Base-by-base conservation (phyloP, 2,888 invertebrate genomes). In the Clusia tigrina region DNA sequence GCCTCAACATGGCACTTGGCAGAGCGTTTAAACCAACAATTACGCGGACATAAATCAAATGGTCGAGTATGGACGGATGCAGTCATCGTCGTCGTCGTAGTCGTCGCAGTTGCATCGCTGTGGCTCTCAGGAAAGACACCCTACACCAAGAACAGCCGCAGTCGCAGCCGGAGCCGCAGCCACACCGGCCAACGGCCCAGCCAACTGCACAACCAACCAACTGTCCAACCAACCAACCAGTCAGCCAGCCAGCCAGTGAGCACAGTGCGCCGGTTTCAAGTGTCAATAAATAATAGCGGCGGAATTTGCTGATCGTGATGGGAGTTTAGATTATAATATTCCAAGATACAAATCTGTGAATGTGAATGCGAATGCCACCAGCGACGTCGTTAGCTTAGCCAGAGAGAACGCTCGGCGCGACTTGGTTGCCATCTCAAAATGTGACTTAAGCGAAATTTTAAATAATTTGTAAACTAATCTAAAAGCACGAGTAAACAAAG, bases 41-140 rank as follows among this genome's bases (percentile, higher is more conserved):
- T 83, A 82, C 81, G 78, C 72, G 77, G 69, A 71, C 78, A 82
- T 82, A 83, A 82, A 82, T 82, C 82, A 82, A 83, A 83, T 73
- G 73, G 78, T 77, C 78, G 80, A 81, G 74, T 77, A 71, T 58
- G 53, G 23, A 56, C 62, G 37, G 51, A 15, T 18, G 48, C 58
- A 10, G 53, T n/a, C n/a, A n/a, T n/a, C n/a, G n/a, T n/a, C n/a
- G n/a, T n/a, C n/a, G n/a, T n/a, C n/a, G n/a, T n/a, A n/a, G n/a
- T n/a, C n/a, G n/a, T n/a, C n/a, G n/a, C n/a, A n/a, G n/a, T n/a
- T n/a, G n/a, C n/a, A n/a, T n/a, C n/a, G n/a, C n/a, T n/a, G n/a
- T n/a, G n/a, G n/a, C n/a, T n/a, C n/a, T n/a, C n/a, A n/a, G n/a
- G n/a, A n/a, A n/a, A n/a, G n/a, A n/a, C n/a, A n/a, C n/a, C n/a